Evolutionary conservation across 1,140 invertebrate genomes (phyloP).

Genomic region (Camponotus pennsylvanicus): DNA sequence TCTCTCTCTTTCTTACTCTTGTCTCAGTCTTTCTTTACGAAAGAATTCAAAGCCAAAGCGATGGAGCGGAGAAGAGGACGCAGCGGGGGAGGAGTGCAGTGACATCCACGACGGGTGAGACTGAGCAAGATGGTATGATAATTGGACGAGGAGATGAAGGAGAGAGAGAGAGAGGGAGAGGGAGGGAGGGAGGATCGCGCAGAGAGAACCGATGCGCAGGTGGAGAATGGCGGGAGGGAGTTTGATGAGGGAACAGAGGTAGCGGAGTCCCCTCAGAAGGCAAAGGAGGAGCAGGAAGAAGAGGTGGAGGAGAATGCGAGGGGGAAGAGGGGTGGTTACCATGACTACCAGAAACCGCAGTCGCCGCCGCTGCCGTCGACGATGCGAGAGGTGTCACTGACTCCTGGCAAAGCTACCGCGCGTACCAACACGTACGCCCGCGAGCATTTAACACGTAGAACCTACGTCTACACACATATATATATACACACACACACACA

Average conservation of each 20-base stretch:
- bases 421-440: conserved; percentile 32
- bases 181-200: conserved; percentile 52
- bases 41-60: conserved; percentile 31
- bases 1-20: conserved; percentile 10
- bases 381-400: conserved; percentile 86
- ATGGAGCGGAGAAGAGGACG: conserved; percentile 3
- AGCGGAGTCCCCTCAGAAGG: conserved; percentile 66
- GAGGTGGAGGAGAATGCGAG: conserved; percentile 68
- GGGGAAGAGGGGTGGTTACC: conserved; percentile 79
- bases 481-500: neutral
- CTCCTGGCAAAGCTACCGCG: conserved; percentile 80
- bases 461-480: neutral
- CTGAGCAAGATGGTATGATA: conserved; percentile 81
- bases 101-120: conserved; percentile 64
- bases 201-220: conserved; percentile 65
- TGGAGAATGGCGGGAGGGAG: conserved; percentile 54
- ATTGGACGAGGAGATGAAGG: conserved; percentile 74
- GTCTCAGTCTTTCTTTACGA: conserved; percentile 21
- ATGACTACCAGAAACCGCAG: conserved; percentile 84
- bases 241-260: conserved; percentile 71
- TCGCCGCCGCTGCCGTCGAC: conserved; percentile 81
- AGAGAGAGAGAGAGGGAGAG: conserved; percentile 13
- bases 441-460: conserved; percentile 1
- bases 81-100: conserved; percentile 36
- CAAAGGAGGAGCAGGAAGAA: conserved; percentile 61